These are phyloP conservation scores for Chesias legatella DNA, from an alignment of 2,888 invertebrate species.

Conservation along the genomic window DNA sequence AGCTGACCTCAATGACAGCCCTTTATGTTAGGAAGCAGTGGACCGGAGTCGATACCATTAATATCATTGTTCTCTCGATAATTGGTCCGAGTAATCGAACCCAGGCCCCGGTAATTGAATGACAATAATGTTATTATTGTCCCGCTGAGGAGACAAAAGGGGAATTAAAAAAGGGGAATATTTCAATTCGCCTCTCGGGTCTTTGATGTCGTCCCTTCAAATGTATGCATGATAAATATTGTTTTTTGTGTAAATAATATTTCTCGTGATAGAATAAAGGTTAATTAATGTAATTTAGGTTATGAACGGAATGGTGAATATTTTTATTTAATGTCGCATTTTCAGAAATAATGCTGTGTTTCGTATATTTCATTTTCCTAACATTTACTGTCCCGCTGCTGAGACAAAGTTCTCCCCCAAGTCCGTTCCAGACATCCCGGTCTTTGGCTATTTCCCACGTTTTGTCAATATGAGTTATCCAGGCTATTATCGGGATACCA, in stretches of 20 bases:
- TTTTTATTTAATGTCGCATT: too few relatives aligned
- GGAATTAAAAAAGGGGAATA: constrained; percentile 22
- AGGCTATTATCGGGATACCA: too few relatives aligned
- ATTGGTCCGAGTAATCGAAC: constrained; percentile 42
- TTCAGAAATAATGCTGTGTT: too few relatives aligned
- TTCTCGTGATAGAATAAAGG: too few relatives aligned
- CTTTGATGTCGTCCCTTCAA: constrained; percentile 9
- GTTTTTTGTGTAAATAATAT: neutral
- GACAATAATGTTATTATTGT: constrained; percentile 44
- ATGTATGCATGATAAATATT: neutral
- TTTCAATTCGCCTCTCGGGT: constrained; percentile 10
- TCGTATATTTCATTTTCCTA: too few relatives aligned
- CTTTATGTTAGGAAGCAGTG: constrained; percentile 12
- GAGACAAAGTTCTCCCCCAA: too few relatives aligned
- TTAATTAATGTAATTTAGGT: neutral
- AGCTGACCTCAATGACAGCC: constrained; percentile 19
- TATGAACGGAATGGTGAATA: too few relatives aligned
- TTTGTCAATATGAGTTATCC: too few relatives aligned
- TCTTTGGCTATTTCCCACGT: too few relatives aligned
- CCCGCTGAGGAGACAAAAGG: constrained; percentile 34
- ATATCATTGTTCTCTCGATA: constrained; percentile 39
- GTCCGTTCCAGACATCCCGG: too few relatives aligned
- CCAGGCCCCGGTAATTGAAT: constrained; percentile 41
- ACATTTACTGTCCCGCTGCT: too few relatives aligned
- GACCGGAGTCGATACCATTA: constrained; percentile 33